Evolutionary conservation across 2,797 vertebrate genomes (phyloP), one percentile per base, ranked within the genome.

Genomic region (Sebastolobus altivelis): DNA sequence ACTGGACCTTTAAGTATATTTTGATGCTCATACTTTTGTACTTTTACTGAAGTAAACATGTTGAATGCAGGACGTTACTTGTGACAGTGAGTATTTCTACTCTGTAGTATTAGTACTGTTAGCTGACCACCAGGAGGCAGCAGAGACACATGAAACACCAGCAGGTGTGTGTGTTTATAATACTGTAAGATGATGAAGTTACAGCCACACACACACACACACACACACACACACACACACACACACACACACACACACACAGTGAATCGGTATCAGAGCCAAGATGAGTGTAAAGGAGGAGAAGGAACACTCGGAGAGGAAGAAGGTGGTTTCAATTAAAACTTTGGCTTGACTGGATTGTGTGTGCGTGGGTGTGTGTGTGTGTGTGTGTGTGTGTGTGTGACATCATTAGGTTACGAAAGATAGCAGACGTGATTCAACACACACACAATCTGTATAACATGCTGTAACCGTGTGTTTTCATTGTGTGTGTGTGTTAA

Each of bases 311-410:
- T 18, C 38, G 65, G 27, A 22, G 29, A 77, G 20, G 13, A 22
- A 72, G 63, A 77, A 80, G 60, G 29, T 82, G 82, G 76, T 79
- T 87, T 80, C 49, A 82, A 77, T 84, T 87, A 84, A 79, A 79
- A 20, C 46, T 80, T 59, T 78, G 78, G 78, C 78, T 46, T 22
- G 27, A 54, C 43, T 59, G 35, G 35, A 52, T 31, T 63, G 11
- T 29, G 58, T 31, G 43, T 29, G 59, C 52, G 83, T 46, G 60
- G 62, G 76, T 60, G 78, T 60, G 62, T 33, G 55, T 61, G 55
- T 11, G 31, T n/a, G 61, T 27, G 65, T 37, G 58, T 38, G 43
- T 9, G 58, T 20, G 13, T 88, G 79, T 74, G 96, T 95, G 91
- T 1, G 95, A 7, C 69, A 79, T 84, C 82, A 84, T 84, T 84